phyloP scores from a whole-genome alignment of 2,797 vertebrate genomes.

The Arrhamphus sclerolepis region DNA sequence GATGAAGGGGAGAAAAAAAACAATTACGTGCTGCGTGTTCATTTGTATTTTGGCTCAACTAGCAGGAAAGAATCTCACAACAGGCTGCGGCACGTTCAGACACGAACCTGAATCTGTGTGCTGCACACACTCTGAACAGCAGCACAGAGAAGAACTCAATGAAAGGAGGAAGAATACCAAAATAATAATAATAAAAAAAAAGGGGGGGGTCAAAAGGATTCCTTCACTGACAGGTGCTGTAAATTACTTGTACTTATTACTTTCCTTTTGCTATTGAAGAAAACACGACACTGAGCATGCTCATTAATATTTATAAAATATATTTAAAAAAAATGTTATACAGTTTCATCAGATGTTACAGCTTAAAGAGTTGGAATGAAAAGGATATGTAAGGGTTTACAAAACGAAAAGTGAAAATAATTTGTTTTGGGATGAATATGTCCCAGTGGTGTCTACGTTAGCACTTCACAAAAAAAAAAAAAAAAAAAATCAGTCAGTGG shows the following conservation, averaged over 20 bases:
- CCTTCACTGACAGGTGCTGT: too few species aligned
- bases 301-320: constrained; percentile 27
- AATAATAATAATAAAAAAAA: too few species aligned
- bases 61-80: constrained; percentile 46
- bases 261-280: background rate
- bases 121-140: constrained; percentile 7
- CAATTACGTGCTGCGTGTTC: background rate
- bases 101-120: constrained; percentile 43
- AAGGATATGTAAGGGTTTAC: background rate
- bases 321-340: background rate
- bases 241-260: background rate
- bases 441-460: background rate
- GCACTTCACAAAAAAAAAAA: background rate
- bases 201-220: too few species aligned
- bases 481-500: background rate
- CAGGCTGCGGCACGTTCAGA: constrained; percentile 51
- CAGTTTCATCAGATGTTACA: constrained; percentile 31
- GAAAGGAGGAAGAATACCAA: background rate
- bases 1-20: background rate
- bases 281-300: background rate
- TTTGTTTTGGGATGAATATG: background rate
- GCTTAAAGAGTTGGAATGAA: background rate
- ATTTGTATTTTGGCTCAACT: background rate
- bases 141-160: constrained; percentile 3
- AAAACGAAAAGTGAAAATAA: background rate